A percentile compares a stretch with the other conserved stretches of the same genome.
These are phyloP conservation scores for Trissoscelio sp. DNA, from an alignment of 2,888 invertebrate species.

Conservation along the genomic window DNA sequence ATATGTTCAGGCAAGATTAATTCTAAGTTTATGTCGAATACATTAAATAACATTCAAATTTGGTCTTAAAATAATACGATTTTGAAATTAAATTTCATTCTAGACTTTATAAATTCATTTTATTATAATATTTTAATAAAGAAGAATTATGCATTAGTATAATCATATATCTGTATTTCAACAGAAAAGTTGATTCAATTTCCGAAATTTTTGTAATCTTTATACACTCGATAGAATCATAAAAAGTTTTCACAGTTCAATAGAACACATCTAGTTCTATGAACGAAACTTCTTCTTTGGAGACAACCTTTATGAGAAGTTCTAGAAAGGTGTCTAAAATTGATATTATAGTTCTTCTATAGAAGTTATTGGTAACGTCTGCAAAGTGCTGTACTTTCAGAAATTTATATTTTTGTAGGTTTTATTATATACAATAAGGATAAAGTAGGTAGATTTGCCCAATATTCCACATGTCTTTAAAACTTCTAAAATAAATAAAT, in stretches of 20 bases:
- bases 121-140: background rate
- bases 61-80: background rate
- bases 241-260: constrained; percentile 34
- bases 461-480: too few species aligned
- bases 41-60: constrained; percentile 17
- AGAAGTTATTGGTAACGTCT: constrained; percentile 24
- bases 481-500: too few species aligned
- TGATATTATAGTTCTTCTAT: constrained; percentile 27
- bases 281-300: constrained; percentile 6
- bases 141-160: background rate
- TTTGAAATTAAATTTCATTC: too few species aligned
- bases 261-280: constrained; percentile 5
- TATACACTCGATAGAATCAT: constrained; percentile 18
- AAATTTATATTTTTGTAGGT: constrained; percentile 9
- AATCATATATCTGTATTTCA: background rate
- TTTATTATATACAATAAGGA: too few species aligned
- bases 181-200: constrained; percentile 14
- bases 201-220: constrained; percentile 24
- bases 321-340: constrained; percentile 26
- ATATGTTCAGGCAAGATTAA: constrained; percentile 22
- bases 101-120: background rate
- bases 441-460: too few species aligned
- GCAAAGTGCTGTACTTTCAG: background rate
- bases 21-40: constrained; percentile 8
- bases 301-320: constrained; percentile 30